phyloP scores from a whole-genome alignment of 2,888 invertebrate genomes.

The Bembecia ichneumoniformis region DNA sequence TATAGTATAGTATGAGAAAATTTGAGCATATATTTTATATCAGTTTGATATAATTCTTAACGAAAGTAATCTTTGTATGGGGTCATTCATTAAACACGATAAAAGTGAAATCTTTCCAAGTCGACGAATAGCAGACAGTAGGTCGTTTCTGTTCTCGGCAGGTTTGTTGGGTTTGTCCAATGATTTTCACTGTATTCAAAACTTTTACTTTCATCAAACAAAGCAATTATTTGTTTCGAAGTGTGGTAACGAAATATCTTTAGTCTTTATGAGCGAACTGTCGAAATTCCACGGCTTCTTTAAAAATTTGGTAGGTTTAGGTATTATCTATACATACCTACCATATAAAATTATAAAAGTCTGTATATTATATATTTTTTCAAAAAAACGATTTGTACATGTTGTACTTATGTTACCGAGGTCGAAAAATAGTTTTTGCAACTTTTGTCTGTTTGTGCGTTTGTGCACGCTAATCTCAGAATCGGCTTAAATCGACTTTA shows the following conservation, averaged over 20 bases:
- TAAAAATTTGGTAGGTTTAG: too few relatives aligned
- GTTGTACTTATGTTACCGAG: too few relatives aligned
- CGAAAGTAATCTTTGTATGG: constrained; percentile 2
- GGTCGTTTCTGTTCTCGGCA: constrained; percentile 41
- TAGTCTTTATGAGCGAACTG: not conserved
- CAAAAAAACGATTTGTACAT: too few relatives aligned
- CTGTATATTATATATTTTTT: too few relatives aligned
- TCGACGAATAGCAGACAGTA: constrained; percentile 47
- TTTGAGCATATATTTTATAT: not conserved
- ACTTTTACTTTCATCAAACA: constrained; percentile 63
- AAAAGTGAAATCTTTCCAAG: constrained; percentile 56
- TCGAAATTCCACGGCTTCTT: too few relatives aligned
- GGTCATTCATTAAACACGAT: constrained; percentile 39
- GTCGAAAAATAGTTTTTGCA: too few relatives aligned
- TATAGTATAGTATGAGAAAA: constrained; percentile 14
- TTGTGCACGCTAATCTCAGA: too few relatives aligned
- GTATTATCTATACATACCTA: too few relatives aligned
- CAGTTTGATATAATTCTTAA: not conserved
- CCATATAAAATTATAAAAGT: too few relatives aligned
- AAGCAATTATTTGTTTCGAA: constrained; percentile 18
- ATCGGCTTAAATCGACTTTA: too few relatives aligned
- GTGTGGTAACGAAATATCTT: not conserved
- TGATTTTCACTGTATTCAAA: constrained; percentile 53
- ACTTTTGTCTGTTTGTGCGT: too few relatives aligned
- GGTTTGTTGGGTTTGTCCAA: constrained; percentile 56